Base-by-base conservation (phyloP, 2,888 invertebrate species). In the Chymomyza fuscimana region DNA sequence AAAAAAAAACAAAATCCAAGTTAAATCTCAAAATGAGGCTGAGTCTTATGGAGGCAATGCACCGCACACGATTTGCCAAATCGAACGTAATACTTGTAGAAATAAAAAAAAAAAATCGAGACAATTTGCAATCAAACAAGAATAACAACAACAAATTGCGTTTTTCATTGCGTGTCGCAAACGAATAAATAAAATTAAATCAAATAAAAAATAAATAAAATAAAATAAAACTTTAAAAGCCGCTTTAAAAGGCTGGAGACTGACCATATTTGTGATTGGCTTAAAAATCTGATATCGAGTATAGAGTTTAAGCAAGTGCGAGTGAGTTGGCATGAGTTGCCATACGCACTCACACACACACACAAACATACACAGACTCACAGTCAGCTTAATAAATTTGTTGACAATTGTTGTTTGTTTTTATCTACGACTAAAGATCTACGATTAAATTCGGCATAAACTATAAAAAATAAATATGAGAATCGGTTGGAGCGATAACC, bases 251-350 rank as follows among this genome's bases (percentile, higher is more conserved):
- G 83, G 82, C 62, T 81, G 86, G 83, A 67, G 22, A 70, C 72
- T 79, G 72, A 65, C 88, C 89, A 87, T 88, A 78, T 89, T 79
- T 78, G 87, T 80, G 86, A 89, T 89, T 86, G 89, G 89, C 82
- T 86, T 40, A 75, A 76, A 54, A 36, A 65, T 36, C 16, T 7
- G 50, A 58, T 58, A 77, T 32, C 78, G 74, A 72, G 58, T 70
- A 25, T 19, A 9, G 5, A 7, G 7, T 9, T 12, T 36, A 51
- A 22, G 60, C 9, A 29, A 29, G 51, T 52, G 74, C 69, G n/a
- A 74, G 65, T 50, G 65, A 74, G 73, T 68, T 5, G 10, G 52
- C 12, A n/a, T 32, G 32, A 12, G n/a, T n/a, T 32, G 36, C n/a
- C 5, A 50, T 6, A 50, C 46, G 22, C 50, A 12, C 25, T 5